Evolutionary conservation across 1,140 invertebrate genomes (phyloP).

Genomic region (Aphaenogaster rudis): DNA sequence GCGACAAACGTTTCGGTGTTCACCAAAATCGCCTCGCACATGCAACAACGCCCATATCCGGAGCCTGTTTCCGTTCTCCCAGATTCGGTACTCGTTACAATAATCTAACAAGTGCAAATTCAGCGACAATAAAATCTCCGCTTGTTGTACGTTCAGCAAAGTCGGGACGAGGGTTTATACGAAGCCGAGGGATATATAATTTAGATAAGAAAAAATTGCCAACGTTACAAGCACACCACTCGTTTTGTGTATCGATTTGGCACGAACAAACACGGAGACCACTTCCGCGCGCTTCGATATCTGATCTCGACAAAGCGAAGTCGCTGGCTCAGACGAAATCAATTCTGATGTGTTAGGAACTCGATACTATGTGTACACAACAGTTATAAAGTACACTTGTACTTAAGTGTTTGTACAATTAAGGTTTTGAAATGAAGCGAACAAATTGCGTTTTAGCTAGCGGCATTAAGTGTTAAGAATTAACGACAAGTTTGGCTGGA

Average conservation of each 20-base stretch:
- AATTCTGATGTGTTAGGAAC: neutral
- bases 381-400: neutral
- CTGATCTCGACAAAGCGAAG: slow-evolving; percentile 12
- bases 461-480: neutral
- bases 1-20: neutral
- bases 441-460: slow-evolving; percentile 9
- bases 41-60: neutral
- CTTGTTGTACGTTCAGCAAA: neutral
- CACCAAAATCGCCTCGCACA: neutral
- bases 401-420: neutral
- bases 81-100: neutral
- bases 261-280: neutral
- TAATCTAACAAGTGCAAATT: neutral
- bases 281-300: slow-evolving; percentile 25
- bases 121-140: neutral
- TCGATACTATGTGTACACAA: neutral
- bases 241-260: slow-evolving; percentile 11
- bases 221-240: neutral
- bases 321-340: neutral
- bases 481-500: neutral
- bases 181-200: neutral
- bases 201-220: slow-evolving; percentile 4
- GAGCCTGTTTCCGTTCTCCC: neutral
- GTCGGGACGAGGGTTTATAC: neutral
- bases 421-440: neutral